phyloP scores from a whole-genome alignment of 2,888 invertebrate genomes.

The Bimastos eiseni region DNA sequence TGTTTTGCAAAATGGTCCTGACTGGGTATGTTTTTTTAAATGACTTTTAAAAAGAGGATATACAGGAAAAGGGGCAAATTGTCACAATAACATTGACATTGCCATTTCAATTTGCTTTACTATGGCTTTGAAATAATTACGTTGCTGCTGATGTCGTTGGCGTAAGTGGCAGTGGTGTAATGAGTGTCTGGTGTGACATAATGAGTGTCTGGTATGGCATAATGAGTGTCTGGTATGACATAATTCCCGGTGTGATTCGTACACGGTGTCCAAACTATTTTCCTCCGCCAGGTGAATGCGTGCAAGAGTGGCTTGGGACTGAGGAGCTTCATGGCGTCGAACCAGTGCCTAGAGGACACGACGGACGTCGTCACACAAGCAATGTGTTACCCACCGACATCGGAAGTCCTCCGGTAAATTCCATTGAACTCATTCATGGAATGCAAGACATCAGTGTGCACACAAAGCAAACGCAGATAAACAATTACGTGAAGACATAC shows the following conservation, averaged over 20 bases:
- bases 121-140: no score
- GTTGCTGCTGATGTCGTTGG: no score
- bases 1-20: constrained; percentile 80
- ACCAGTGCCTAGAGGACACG: constrained; percentile 55
- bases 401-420: constrained; percentile 51
- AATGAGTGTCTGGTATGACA: background rate
- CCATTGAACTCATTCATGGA: background rate
- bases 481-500: no score
- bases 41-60: no score
- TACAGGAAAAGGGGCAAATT: no score
- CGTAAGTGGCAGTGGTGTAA: no score
- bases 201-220: background rate
- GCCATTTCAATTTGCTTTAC: no score
- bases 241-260: background rate
- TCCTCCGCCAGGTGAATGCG: constrained; percentile 51
- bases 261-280: background rate
- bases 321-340: constrained; percentile 56
- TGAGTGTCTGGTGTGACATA: no score
- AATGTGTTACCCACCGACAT: constrained; percentile 54
- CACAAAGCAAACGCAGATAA: no score
- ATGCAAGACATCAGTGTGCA: background rate
- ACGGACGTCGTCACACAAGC: constrained; percentile 47
- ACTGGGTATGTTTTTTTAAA: constrained; percentile 76
- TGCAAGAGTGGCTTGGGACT: constrained; percentile 49
- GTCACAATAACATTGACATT: no score